A percentile compares a stretch with the other conserved stretches of the same genome.
phyloP scores from a whole-genome alignment of 2,797 vertebrate genomes.

The Pangasius macronema region DNA sequence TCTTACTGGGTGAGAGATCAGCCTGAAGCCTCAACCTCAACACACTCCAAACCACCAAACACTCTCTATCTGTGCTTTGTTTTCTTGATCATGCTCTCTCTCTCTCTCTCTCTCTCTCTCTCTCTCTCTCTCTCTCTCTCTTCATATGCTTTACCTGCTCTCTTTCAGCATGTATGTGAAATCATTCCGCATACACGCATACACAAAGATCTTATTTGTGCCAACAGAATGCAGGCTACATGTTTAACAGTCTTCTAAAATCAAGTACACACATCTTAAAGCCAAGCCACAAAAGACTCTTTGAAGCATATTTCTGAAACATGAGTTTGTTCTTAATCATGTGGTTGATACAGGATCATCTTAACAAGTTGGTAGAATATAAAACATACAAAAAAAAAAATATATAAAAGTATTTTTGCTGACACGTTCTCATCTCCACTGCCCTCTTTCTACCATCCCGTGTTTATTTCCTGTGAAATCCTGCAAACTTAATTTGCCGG shows the following conservation, averaged over 20 bases:
- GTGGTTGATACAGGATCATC: conserved; percentile 36
- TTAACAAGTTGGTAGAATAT: conserved; percentile 49
- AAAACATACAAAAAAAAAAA: conserved; percentile 53
- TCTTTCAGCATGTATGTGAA: neutral
- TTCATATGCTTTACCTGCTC: neutral
- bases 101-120: neutral
- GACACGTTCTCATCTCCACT: conserved; percentile 59
- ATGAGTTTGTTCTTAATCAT: conserved; percentile 37
- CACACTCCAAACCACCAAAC: conserved; percentile 27
- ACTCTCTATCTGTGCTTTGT: neutral
- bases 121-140: neutral
- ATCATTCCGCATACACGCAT: neutral
- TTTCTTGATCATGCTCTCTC: neutral
- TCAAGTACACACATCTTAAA: conserved; percentile 22
- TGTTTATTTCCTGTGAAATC: conserved; percentile 80
- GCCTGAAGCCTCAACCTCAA: conserved; percentile 42
- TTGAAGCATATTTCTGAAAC: conserved; percentile 29
- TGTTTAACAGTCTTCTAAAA: neutral
- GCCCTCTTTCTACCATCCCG: conserved; percentile 62
- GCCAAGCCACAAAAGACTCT: conserved; percentile 11
- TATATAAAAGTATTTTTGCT: conserved; percentile 54
- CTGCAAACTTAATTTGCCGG: conserved; percentile 80
- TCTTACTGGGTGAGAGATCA: conserved; percentile 44
- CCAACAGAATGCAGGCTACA: neutral
- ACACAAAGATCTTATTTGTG: neutral